Percentiles rank a stretch among this genome's conserved stretches.
phyloP scores from a whole-genome alignment of 2,888 invertebrate genomes.

The Sinotaia quadrata region DNA sequence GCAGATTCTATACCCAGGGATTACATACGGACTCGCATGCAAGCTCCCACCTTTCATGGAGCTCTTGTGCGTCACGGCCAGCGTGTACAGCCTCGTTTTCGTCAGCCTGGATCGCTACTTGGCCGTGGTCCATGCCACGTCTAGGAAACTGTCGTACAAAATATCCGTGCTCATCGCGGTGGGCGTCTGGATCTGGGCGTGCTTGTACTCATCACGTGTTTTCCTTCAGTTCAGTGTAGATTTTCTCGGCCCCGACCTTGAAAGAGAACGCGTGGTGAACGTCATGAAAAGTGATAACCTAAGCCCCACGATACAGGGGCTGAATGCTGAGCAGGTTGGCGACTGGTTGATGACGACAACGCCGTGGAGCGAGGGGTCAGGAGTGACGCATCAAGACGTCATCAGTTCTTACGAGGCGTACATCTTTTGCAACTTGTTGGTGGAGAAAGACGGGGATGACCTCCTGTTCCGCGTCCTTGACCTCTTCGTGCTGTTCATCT shows the following conservation, averaged over 20 bases:
- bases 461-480: slow-evolving; percentile 6
- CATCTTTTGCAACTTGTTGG: slow-evolving; percentile 13
- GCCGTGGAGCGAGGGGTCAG: not conserved
- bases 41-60: slow-evolving; percentile 1
- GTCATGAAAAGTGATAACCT: too few relatives aligned
- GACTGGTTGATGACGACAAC: not conserved
- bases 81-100: slow-evolving; percentile 2
- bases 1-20: too few relatives aligned
- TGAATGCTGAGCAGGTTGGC: too few relatives aligned
- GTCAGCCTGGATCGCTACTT: slow-evolving; percentile 10
- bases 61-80: not conserved
- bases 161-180: too few relatives aligned
- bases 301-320: too few relatives aligned
- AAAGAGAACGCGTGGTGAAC: too few relatives aligned
- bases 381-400: not conserved
- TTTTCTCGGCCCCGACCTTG: too few relatives aligned
- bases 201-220: too few relatives aligned
- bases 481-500: slow-evolving; percentile 17
- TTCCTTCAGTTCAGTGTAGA: too few relatives aligned
- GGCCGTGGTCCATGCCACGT: slow-evolving; percentile 12
- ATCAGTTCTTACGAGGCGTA: not conserved
- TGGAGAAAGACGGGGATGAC: slow-evolving; percentile 14
- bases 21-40: too few relatives aligned
- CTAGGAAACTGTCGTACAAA: not conserved
- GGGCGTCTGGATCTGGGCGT: too few relatives aligned